Evolutionary conservation across 2,888 invertebrate genomes (phyloP).

Genomic region (Thumatha senex): DNA sequence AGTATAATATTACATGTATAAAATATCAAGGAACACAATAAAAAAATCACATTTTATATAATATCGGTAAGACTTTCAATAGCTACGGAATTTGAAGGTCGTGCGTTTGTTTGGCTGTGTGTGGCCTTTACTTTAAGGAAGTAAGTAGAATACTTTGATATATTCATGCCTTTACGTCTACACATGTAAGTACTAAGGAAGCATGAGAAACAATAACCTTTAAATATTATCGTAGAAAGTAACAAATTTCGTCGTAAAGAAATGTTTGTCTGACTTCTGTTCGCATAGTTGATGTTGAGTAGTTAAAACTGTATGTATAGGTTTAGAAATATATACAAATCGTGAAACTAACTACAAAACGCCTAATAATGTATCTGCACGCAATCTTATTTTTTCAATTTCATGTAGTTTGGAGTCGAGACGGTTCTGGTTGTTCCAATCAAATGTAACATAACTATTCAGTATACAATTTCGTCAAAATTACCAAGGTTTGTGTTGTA

Average conservation of each 20-base stretch:
- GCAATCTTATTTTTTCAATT: too few relatives aligned
- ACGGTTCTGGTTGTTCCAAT: too few relatives aligned
- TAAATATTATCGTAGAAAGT: constrained; percentile 10
- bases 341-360: neutral
- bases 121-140: neutral
- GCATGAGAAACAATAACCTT: constrained; percentile 15
- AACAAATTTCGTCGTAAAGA: constrained; percentile 2
- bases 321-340: neutral
- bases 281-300: neutral
- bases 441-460: too few relatives aligned
- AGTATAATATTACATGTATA: too few relatives aligned
- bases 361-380: constrained; percentile 2
- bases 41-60: too few relatives aligned
- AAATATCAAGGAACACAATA: too few relatives aligned
- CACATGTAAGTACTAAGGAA: constrained; percentile 13
- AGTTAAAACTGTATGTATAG: neutral
- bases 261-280: neutral
- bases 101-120: neutral
- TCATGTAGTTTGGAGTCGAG: too few relatives aligned
- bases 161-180: neutral
- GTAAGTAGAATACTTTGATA: neutral
- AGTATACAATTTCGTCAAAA: too few relatives aligned
- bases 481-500: too few relatives aligned
- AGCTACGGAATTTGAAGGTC: neutral
- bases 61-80: neutral